Evolutionary conservation across 2,888 invertebrate genomes (phyloP).

Genomic region (Drosophila testacea): DNA sequence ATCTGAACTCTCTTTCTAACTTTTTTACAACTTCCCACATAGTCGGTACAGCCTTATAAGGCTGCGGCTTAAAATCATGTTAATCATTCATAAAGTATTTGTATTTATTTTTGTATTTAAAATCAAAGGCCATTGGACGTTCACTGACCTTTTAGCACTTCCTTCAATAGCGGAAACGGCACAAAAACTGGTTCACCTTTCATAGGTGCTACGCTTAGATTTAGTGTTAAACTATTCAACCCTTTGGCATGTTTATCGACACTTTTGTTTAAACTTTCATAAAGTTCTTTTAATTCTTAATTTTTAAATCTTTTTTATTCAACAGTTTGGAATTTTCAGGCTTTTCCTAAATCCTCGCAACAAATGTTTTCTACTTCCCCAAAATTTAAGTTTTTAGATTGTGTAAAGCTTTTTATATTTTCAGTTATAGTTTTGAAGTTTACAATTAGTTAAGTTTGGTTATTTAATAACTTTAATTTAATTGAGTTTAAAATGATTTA

Average conservation of each 20-base stretch:
- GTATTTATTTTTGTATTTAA: slow-evolving; percentile 8
- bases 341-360: too few species aligned
- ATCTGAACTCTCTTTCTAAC: too few species aligned
- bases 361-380: too few species aligned
- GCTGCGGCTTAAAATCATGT: slow-evolving; percentile 35
- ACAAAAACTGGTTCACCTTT: slow-evolving; percentile 60
- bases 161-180: slow-evolving; percentile 55
- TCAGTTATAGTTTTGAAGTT: too few species aligned
- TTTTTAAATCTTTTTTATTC: too few species aligned
- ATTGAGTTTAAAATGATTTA: too few species aligned
- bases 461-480: too few species aligned
- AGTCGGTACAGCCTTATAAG: slow-evolving; percentile 31
- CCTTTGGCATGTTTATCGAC: slow-evolving; percentile 15
- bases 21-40: slow-evolving; percentile 29
- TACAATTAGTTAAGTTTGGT: too few species aligned
- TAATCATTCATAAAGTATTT: slow-evolving; percentile 27
- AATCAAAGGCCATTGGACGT: slow-evolving; percentile 66
- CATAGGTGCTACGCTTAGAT: slow-evolving; percentile 19
- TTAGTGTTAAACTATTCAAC: background rate
- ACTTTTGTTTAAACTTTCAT: slow-evolving; percentile 59
- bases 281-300: slow-evolving; percentile 12
- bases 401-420: too few species aligned
- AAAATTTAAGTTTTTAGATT: too few species aligned
- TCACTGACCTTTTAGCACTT: slow-evolving; percentile 73
- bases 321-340: too few species aligned